A percentile compares a stretch with the other conserved stretches of the same genome.
These are phyloP conservation scores for Sebastolobus altivelis DNA, from an alignment of 2,797 vertebrate species.

Conservation along the genomic window DNA sequence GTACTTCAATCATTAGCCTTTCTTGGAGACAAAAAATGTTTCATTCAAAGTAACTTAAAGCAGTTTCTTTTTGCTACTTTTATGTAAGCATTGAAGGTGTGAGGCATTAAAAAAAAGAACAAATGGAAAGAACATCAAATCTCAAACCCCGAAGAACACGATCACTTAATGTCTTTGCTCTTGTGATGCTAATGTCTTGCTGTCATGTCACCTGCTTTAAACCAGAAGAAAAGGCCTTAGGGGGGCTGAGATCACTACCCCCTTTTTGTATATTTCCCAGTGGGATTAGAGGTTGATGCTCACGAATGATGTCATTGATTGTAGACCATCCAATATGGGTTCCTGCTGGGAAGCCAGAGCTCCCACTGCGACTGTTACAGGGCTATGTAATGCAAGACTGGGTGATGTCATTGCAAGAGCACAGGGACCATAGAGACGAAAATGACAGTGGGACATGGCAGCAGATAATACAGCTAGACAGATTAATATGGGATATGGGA, in stretches of 20 bases:
- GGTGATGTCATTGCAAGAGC: constrained; percentile 75
- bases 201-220: constrained; percentile 48
- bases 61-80: background rate
- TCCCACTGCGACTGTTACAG: constrained; percentile 72
- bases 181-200: constrained; percentile 37
- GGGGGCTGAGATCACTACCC: constrained; percentile 49
- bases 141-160: constrained; percentile 9
- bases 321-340: constrained; percentile 65
- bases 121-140: constrained; percentile 33
- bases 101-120: background rate
- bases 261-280: constrained; percentile 48
- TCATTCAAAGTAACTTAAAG: background rate
- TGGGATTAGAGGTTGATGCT: constrained; percentile 51
- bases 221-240: background rate
- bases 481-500: constrained; percentile 10
- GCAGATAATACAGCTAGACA: constrained; percentile 4
- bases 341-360: constrained; percentile 69
- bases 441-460: constrained; percentile 18
- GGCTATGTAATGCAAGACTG: constrained; percentile 72
- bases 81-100: background rate
- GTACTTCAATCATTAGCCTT: background rate
- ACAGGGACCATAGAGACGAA: constrained; percentile 28
- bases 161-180: constrained; percentile 29
- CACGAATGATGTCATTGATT: constrained; percentile 78
- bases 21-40: background rate